A percentile compares a stretch with the other conserved stretches of the same genome.
These are phyloP conservation scores for Lacerta agilis DNA, from an alignment of 2,797 vertebrate species.

Conservation along the genomic window DNA sequence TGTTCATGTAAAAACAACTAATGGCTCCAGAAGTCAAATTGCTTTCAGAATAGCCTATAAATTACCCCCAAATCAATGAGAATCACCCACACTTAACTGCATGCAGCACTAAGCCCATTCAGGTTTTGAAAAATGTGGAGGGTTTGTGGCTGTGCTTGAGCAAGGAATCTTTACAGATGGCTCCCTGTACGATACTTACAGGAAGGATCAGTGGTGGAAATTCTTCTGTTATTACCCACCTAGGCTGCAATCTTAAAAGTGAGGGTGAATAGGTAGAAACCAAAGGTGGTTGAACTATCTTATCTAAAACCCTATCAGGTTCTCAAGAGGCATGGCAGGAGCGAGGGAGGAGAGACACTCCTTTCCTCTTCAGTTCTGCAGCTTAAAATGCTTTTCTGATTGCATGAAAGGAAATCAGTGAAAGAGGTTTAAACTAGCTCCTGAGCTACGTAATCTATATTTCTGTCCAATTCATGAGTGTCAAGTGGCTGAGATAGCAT, in stretches of 20 bases:
- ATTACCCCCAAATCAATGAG: conserved; percentile 24
- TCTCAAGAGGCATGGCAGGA: no score
- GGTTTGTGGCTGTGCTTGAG: background rate
- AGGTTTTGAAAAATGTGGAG: background rate
- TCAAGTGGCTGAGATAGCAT: no score
- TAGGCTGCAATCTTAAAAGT: conserved; percentile 1
- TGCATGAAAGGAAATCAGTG: no score
- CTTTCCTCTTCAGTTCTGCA: no score
- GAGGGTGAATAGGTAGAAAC: no score
- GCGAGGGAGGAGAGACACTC: no score
- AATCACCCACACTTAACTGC: conserved; percentile 12
- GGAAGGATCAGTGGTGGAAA: conserved; percentile 27
- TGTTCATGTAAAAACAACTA: conserved; percentile 20
- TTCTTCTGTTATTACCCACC: conserved; percentile 19
- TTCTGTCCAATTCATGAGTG: background rate
- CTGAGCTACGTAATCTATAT: background rate
- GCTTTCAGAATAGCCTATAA: conserved; percentile 19
- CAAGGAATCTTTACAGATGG: background rate
- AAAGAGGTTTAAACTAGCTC: background rate
- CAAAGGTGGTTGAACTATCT: no score
- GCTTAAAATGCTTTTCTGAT: no score
- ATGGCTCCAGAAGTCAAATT: conserved; percentile 18
- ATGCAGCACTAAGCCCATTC: background rate
- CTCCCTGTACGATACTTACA: background rate
- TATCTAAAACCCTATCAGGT: no score